phyloP scores from a whole-genome alignment of 2,888 invertebrate genomes.

The Epinotia nisella region DNA sequence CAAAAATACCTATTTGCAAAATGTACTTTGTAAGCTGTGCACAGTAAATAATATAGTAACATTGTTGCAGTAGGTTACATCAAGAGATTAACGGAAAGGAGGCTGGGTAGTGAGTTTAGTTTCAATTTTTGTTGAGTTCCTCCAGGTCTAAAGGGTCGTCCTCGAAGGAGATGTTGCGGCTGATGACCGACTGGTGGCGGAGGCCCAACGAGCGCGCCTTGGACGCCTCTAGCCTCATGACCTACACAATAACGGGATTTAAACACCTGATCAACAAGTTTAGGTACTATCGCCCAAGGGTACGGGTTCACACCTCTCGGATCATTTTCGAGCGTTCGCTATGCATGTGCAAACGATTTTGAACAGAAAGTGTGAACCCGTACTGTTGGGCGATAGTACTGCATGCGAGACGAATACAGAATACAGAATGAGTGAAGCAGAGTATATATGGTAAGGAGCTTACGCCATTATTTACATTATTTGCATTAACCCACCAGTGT shows the following conservation, averaged over 20 bases:
- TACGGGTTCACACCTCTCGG: too few species aligned
- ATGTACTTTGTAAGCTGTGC: neutral
- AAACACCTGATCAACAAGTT: neutral
- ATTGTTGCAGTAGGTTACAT: constrained; percentile 6
- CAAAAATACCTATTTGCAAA: neutral
- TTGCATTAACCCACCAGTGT: too few species aligned
- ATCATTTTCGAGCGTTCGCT: too few species aligned
- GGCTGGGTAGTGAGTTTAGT: constrained; percentile 51
- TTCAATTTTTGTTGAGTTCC: constrained; percentile 62
- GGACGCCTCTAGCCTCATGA: constrained; percentile 90
- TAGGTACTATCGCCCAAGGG: too few species aligned
- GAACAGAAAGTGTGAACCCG: too few species aligned
- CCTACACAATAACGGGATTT: constrained; percentile 69
- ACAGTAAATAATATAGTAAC: constrained; percentile 8
- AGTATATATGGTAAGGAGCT: too few species aligned
- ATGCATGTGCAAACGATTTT: too few species aligned
- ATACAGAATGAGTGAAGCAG: too few species aligned
- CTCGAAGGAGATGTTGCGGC: constrained; percentile 71
- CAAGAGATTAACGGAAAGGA: neutral
- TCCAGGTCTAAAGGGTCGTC: constrained; percentile 75
- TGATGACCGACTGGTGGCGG: constrained; percentile 51
- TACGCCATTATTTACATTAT: too few species aligned
- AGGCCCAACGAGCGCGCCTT: constrained; percentile 85
- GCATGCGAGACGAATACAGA: neutral
- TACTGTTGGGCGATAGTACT: too few species aligned